A percentile compares a stretch with the other conserved stretches of the same genome.
Evolutionary conservation across 2,113 vertebrate genomes (phyloP).

Genomic region (Holacanthus passer): DNA sequence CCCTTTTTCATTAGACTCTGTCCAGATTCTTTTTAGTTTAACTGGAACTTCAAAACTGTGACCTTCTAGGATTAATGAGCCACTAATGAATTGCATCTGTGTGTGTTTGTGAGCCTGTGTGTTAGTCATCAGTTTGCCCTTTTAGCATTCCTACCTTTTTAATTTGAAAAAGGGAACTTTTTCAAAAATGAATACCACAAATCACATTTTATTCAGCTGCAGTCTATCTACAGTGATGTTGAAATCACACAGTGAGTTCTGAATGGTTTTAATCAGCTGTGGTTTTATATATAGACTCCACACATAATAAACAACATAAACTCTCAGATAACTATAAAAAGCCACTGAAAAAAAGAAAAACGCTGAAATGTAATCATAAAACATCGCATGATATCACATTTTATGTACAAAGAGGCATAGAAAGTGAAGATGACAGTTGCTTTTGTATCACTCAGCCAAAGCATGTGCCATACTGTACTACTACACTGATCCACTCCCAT

Average conservation of each 20-base stretch:
- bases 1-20: neutral
- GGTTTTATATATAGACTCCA: neutral
- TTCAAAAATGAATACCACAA: constrained; percentile 2
- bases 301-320: neutral
- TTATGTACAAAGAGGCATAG: neutral
- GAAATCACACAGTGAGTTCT: neutral
- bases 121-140: constrained; percentile 49
- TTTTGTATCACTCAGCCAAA: neutral
- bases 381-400: neutral
- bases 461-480: neutral
- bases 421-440: neutral
- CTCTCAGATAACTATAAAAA: neutral
- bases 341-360: neutral
- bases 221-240: neutral
- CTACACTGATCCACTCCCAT: neutral
- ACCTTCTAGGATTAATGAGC: constrained; percentile 5
- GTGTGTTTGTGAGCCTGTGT: constrained; percentile 27
- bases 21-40: constrained; percentile 2
- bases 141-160: constrained; percentile 35
- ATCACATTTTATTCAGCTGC: neutral
- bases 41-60: constrained; percentile 16
- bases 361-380: neutral
- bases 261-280: neutral
- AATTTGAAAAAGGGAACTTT: neutral
- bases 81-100: neutral